Evolutionary conservation across 1,140 invertebrate species (phyloP), one percentile per base, ranked within the genome.

Genomic region (Rhyacophila brunnea): DNA sequence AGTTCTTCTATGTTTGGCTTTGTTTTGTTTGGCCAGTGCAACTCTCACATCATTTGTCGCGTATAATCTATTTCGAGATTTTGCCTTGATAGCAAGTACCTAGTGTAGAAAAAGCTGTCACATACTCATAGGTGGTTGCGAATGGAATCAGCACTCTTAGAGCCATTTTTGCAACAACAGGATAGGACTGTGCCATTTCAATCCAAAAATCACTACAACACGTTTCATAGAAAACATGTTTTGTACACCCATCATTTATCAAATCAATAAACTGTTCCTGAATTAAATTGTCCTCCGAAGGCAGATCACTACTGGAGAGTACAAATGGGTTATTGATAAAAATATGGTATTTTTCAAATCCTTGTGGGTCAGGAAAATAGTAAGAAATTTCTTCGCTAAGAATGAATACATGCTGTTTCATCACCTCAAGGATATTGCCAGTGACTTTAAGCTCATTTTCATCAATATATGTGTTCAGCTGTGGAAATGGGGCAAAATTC

Each of bases 161-260:
- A 42, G 40, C 40, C 40, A 42, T 42, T 18, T 5, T 42, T 42
- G 40, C 4, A 42, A 42, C 40, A 42, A 5, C 40, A 18, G 40
- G 40, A 42, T 18, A 42, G 40, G 17, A 42, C 40, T 42, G 40
- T 42, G 11, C 11, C 40, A 42, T 42, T 13, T 3, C 11, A 5
- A 42, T 42, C 40, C 40, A 42, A 42, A 42, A 42, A 42, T 42
- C 40, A 42, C 17, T 42, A 18, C 40, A 42, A 42, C 40, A 42
- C 40, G 3, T 42, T 42, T 42, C 40, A 42, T 11, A 11, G 40
- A 42, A 42, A 42, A 42, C 40, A 11, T 42, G 40, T 42, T 42
- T 18, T 42, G 40, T 11, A 42, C 11, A 3, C 40, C 40, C 40
- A 42, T 42, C 17, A 11, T 42, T 42, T 42, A 42, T 18, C 11